A percentile compares a stretch with the other conserved stretches of the same genome.
phyloP scores from a whole-genome alignment of 64 coral and sea anemone species.

The Dendronephthya gigantea region DNA sequence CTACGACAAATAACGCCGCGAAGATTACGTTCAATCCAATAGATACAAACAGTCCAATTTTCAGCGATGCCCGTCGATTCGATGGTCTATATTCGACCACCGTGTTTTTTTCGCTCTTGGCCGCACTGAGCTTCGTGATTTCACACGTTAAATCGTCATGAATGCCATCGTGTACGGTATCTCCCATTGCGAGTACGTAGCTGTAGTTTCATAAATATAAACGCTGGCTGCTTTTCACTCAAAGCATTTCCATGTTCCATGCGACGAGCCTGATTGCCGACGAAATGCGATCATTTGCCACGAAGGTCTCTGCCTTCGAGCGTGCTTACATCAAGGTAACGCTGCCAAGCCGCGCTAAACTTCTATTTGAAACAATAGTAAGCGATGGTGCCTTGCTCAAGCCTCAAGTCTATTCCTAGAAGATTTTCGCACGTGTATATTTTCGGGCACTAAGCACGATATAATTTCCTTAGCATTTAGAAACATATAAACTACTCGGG shows the following conservation, averaged over 20 bases:
- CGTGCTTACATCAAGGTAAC: not conserved
- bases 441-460: not conserved
- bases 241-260: conserved; percentile 12
- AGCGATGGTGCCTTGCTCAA: not conserved
- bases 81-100: not conserved
- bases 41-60: conserved; percentile 8
- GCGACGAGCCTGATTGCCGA: not conserved
- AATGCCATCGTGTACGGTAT: conserved; percentile 2
- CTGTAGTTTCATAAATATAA: conserved; percentile 1
- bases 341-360: not conserved
- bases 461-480: not conserved
- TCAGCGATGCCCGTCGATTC: not conserved
- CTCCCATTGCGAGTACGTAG: conserved; percentile 6
- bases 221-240: conserved; percentile 3
- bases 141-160: conserved; percentile 7
- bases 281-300: not conserved
- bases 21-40: not conserved
- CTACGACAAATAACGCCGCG: not conserved
- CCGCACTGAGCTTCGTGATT: not conserved
- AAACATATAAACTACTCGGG: not conserved
- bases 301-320: not conserved
- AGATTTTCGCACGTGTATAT: conserved; percentile 5
- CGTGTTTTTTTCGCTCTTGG: not conserved
- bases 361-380: not conserved
- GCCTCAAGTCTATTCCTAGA: not conserved